phyloP scores from a whole-genome alignment of 2,113 vertebrate genomes.

The Oryzias celebensis region DNA sequence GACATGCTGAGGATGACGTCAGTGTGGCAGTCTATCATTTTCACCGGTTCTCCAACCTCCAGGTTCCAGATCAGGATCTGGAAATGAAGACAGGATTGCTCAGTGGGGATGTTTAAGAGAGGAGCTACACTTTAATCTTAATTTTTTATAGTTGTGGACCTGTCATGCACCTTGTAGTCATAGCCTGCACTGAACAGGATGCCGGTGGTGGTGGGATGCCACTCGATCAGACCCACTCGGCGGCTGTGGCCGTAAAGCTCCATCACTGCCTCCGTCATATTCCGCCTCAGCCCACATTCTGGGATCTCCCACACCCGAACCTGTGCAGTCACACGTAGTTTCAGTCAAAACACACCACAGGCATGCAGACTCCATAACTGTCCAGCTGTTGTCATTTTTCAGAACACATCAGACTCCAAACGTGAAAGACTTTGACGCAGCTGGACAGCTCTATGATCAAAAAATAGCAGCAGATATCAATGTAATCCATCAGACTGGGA shows the following conservation, averaged over 20 bases:
- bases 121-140: not conserved
- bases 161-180: slow-evolving; percentile 89
- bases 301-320: slow-evolving; percentile 98
- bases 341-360: not conserved
- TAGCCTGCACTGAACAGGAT: slow-evolving; percentile 97
- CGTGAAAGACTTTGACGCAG: slow-evolving; percentile 4
- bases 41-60: slow-evolving; percentile 92
- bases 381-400: not conserved
- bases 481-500: slow-evolving; percentile 56
- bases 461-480: slow-evolving; percentile 49
- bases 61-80: slow-evolving; percentile 99
- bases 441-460: slow-evolving; percentile 33
- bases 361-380: not conserved
- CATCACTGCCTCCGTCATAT: slow-evolving; percentile 90
- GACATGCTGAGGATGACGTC: slow-evolving; percentile 97
- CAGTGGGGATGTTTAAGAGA: not conserved
- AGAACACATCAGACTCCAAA: not conserved
- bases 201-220: slow-evolving; percentile 95
- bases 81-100: not conserved
- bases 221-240: slow-evolving; percentile 92
- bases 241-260: slow-evolving; percentile 96
- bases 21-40: slow-evolving; percentile 97
- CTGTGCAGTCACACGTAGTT: slow-evolving; percentile 61
- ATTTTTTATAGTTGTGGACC: not conserved
- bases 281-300: slow-evolving; percentile 87